Percentiles rank a stretch among this genome's conserved stretches.
Evolutionary conservation across 2,888 invertebrate species (phyloP).

Genomic region (Tiphia femorata): DNA sequence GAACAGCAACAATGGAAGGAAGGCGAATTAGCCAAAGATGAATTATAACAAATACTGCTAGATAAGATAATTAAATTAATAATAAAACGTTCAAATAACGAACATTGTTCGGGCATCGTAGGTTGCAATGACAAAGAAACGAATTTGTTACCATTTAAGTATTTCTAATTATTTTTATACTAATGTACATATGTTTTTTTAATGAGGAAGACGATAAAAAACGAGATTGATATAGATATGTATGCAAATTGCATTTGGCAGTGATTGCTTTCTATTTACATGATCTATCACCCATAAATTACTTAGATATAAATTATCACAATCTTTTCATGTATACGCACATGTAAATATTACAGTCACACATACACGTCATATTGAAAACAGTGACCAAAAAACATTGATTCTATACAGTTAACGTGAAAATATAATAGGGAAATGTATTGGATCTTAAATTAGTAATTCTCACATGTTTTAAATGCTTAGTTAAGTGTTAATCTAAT

Average conservation of each 20-base stretch:
- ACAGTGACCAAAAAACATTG: too few relatives aligned
- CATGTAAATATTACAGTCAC: too few relatives aligned
- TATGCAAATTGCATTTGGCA: constrained; percentile 23
- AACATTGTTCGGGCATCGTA: constrained; percentile 4
- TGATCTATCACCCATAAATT: too few relatives aligned
- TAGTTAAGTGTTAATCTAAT: too few relatives aligned
- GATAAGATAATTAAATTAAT: constrained; percentile 21
- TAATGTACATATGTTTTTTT: constrained; percentile 42
- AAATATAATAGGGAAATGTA: too few relatives aligned
- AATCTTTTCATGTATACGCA: too few relatives aligned
- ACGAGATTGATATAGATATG: constrained; percentile 26
- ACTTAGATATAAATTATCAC: too few relatives aligned
- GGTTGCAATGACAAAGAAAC: constrained; percentile 8
- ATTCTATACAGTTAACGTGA: too few relatives aligned
- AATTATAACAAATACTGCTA: constrained; percentile 50
- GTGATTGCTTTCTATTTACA: constrained; percentile 9
- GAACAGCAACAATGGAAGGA: constrained; percentile 30
- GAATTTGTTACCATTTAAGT: constrained; percentile 35
- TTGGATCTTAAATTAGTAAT: too few relatives aligned
- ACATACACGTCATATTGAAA: too few relatives aligned
- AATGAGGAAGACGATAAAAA: constrained; percentile 19
- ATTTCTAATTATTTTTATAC: constrained; percentile 44
- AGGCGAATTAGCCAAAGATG: constrained; percentile 48
- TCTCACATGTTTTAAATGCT: too few relatives aligned
- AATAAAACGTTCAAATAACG: constrained; percentile 2